Conservation (phyloP, 2,113 vertebrate genomes). For the Antennarius striatus region DNA sequence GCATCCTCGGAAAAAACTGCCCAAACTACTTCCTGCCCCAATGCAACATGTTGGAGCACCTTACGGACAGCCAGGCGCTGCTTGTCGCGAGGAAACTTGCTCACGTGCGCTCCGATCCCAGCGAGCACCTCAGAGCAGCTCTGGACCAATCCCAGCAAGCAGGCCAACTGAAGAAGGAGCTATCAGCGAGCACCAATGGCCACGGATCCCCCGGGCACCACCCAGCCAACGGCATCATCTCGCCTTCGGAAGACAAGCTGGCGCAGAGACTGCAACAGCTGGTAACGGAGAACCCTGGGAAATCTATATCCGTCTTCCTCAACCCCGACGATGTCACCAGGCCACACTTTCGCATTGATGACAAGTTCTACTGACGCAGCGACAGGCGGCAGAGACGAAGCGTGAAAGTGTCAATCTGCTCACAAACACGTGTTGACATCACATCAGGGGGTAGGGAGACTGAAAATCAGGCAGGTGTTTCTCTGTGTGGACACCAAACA, state of each 20-base stretch:
- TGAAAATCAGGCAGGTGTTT: constrained; percentile 2
- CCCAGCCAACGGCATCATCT: constrained; percentile 64
- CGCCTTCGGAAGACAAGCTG: constrained; percentile 79
- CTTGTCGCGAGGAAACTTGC: constrained; percentile 80
- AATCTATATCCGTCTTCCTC: constrained; percentile 85
- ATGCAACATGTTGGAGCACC: constrained; percentile 83
- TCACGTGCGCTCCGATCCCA: constrained; percentile 83
- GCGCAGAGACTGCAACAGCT: constrained; percentile 83
- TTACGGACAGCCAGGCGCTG: constrained; percentile 73
- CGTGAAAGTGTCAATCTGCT: neutral
- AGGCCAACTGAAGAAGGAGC: constrained; percentile 79
- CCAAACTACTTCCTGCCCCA: constrained; percentile 87
- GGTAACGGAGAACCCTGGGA: constrained; percentile 84
- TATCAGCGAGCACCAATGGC: constrained; percentile 62
- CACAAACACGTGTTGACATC: neutral
- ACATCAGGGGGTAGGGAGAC: neutral
- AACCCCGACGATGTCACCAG: constrained; percentile 83
- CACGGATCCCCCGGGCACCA: constrained; percentile 72
- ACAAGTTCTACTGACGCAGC: constrained; percentile 81
- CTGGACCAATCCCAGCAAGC: constrained; percentile 85
- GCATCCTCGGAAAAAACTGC: constrained; percentile 82
- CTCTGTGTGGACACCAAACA: neutral
- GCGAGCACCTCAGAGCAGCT: constrained; percentile 81
- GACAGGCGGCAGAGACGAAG: neutral
- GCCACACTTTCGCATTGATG: constrained; percentile 84